Percentiles rank a stretch among this genome's conserved stretches.
Evolutionary conservation across 2,888 invertebrate genomes (phyloP).

Genomic region (Plebejus anna): DNA sequence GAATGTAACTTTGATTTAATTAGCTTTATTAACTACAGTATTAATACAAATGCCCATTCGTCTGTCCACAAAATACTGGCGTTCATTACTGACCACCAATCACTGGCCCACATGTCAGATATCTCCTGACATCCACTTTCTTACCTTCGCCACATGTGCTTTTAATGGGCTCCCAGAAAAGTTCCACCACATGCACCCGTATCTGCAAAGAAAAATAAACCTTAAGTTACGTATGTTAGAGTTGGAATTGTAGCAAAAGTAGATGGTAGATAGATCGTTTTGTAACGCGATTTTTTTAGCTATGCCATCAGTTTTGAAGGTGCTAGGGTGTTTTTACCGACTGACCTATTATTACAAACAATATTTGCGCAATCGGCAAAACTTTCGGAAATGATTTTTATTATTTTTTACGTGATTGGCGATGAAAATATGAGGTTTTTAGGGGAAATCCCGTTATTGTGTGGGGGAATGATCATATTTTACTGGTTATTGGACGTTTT

Average conservation of each 20-base stretch:
- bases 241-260: not conserved
- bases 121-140: conserved; percentile 26
- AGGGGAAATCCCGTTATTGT: not conserved
- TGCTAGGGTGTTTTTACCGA: conserved; percentile 32
- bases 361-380: conserved; percentile 33
- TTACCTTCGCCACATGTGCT: conserved; percentile 33
- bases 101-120: conserved; percentile 38
- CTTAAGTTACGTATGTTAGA: not conserved
- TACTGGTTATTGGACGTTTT: not conserved
- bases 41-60: not conserved
- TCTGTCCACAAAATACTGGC: conserved; percentile 47
- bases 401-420: conserved; percentile 30
- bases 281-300: conserved; percentile 32
- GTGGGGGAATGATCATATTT: not conserved
- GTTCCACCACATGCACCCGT: not conserved
- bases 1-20: not conserved
- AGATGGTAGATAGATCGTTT: not conserved
- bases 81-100: conserved; percentile 53
- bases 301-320: conserved; percentile 37
- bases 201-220: not conserved
- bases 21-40: not conserved
- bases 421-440: not conserved
- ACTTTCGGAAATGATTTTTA: conserved; percentile 36
- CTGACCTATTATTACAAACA: conserved; percentile 36
- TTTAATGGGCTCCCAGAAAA: conserved; percentile 30